phyloP scores from a whole-genome alignment of 2,113 vertebrate species.

The Mustela nigripes region DNA sequence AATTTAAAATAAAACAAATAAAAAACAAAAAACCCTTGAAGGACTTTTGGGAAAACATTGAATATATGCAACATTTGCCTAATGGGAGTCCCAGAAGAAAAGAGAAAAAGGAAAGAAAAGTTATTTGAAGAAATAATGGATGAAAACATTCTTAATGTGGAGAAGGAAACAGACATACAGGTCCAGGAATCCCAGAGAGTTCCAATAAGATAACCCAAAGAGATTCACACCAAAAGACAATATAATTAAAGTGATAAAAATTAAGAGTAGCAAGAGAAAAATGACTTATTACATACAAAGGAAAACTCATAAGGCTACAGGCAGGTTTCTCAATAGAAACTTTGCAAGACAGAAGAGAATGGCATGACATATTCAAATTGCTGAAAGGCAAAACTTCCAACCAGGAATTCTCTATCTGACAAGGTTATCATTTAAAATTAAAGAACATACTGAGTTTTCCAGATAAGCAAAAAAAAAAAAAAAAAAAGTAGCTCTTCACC shows the following conservation, averaged over 20 bases:
- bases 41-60: background rate
- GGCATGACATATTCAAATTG: background rate
- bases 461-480: background rate
- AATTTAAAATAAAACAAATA: background rate
- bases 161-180: background rate
- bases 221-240: background rate
- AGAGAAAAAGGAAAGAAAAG: background rate
- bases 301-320: background rate
- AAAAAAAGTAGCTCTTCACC: background rate
- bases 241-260: background rate
- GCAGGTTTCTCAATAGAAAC: background rate
- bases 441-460: background rate
- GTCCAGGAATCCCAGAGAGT: background rate
- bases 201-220: background rate
- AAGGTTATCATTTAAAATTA: background rate
- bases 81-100: background rate
- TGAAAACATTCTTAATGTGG: background rate
- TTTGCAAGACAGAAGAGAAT: background rate
- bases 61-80: background rate
- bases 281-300: background rate
- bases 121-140: background rate
- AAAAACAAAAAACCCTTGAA: background rate
- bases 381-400: background rate
- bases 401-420: background rate
- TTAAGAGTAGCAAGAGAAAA: background rate